A percentile compares a stretch with the other conserved stretches of the same genome.
These are phyloP conservation scores for Nyctereutes procyonoides DNA, from an alignment of 2,113 vertebrate species.

Conservation along the genomic window DNA sequence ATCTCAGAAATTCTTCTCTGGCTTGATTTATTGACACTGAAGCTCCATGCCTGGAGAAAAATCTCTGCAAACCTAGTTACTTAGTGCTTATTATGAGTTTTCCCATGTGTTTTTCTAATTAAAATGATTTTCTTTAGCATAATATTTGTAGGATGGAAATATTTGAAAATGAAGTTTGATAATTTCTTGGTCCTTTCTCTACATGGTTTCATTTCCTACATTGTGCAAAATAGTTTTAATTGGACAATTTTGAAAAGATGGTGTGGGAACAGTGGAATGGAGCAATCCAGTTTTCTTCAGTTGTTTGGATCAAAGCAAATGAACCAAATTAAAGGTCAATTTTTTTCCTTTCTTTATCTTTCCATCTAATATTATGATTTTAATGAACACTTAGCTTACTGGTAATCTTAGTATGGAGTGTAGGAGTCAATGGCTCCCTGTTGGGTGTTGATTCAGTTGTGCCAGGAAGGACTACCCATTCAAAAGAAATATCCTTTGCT, in stretches of 20 bases:
- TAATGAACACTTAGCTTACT: background rate
- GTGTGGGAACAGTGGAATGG: background rate
- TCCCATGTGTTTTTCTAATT: conserved; percentile 62
- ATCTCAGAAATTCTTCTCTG: conserved; percentile 15
- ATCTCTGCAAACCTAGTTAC: conserved; percentile 31
- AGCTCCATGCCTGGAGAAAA: background rate
- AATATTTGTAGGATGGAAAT: conserved; percentile 49
- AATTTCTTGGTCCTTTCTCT: conserved; percentile 30
- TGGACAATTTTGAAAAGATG: background rate
- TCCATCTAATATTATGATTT: background rate
- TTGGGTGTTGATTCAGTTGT: background rate
- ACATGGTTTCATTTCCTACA: background rate
- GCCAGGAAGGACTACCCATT: background rate
- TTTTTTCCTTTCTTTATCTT: background rate
- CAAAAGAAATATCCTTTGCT: background rate
- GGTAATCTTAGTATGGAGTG: background rate
- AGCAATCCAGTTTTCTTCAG: background rate
- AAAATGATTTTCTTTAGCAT: conserved; percentile 65
- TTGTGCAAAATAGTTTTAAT: conserved; percentile 22
- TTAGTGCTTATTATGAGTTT: conserved; percentile 34
- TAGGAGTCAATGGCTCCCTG: background rate
- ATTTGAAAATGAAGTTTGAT: conserved; percentile 60
- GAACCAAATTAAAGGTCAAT: background rate
- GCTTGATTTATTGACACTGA: conserved; percentile 55
- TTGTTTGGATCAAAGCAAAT: background rate